phyloP scores from a whole-genome alignment of 2,888 invertebrate species.

The Pristionchus mayeri region DNA sequence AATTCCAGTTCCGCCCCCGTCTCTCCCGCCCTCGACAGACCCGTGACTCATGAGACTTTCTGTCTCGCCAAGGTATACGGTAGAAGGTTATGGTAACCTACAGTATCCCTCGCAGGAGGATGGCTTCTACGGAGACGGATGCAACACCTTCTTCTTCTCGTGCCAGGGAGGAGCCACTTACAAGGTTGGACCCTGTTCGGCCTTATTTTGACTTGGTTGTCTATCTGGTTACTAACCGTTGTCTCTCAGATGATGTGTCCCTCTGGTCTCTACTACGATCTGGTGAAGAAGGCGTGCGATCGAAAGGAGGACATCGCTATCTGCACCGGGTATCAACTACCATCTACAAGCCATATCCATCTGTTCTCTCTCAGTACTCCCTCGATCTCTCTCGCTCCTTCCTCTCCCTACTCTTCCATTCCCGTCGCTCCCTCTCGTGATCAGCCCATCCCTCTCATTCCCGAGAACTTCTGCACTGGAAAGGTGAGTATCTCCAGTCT shows the following conservation, averaged over 20 bases:
- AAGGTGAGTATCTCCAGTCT: neutral
- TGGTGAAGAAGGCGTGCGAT: neutral
- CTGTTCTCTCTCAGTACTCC: neutral
- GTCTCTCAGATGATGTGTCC: slow-evolving; percentile 31
- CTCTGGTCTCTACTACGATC: slow-evolving; percentile 39
- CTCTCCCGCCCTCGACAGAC: slow-evolving; percentile 25
- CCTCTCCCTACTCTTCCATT: neutral
- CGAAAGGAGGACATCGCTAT: slow-evolving; percentile 31
- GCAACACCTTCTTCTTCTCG: slow-evolving; percentile 24
- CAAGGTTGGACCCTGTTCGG: slow-evolving; percentile 43
- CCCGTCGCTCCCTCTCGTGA: slow-evolving; percentile 22
- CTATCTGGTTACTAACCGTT: neutral
- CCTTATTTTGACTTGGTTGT: neutral
- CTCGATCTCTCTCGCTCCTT: neutral
- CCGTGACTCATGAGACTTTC: neutral
- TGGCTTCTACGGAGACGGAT: slow-evolving; percentile 49
- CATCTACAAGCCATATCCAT: neutral
- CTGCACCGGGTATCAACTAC: neutral
- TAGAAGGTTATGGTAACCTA: neutral
- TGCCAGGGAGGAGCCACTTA: slow-evolving; percentile 5
- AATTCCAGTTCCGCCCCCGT: neutral
- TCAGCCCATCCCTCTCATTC: neutral
- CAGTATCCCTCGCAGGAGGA: neutral
- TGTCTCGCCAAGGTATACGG: slow-evolving; percentile 1
- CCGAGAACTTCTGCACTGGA: slow-evolving; percentile 38